These are phyloP conservation scores for Spodoptera frugiperda DNA, from an alignment of 1,140 invertebrate species.

Conservation along the genomic window DNA sequence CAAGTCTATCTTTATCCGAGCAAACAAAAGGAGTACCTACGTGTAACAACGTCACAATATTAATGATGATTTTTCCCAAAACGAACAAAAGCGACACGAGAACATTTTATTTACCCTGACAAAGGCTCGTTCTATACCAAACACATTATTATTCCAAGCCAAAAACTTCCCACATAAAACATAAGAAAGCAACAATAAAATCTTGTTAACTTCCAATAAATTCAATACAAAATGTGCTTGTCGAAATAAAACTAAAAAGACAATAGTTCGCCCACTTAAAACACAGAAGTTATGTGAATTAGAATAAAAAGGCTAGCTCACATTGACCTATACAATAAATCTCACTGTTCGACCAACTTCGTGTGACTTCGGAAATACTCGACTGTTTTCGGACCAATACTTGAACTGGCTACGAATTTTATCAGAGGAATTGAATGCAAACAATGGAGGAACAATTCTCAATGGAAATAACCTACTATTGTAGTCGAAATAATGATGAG, in stretches of 20 bases:
- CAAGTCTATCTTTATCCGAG: no score
- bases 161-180: background rate
- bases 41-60: background rate
- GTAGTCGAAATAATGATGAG: slow-evolving; percentile 36
- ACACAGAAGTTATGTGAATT: slow-evolving; percentile 38
- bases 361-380: background rate
- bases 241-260: slow-evolving; percentile 30
- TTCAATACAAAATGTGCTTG: slow-evolving; percentile 8
- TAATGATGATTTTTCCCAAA: background rate
- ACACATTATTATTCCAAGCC: background rate
- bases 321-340: slow-evolving; percentile 37
- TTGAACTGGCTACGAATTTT: slow-evolving; percentile 20
- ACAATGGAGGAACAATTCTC: slow-evolving; percentile 17
- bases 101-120: background rate
- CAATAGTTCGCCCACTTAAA: slow-evolving; percentile 31
- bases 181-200: slow-evolving; percentile 13
- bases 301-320: slow-evolving; percentile 29
- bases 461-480: slow-evolving; percentile 33
- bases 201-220: slow-evolving; percentile 16
- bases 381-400: background rate
- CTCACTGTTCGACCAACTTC: slow-evolving; percentile 1
- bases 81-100: background rate
- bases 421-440: slow-evolving; percentile 6
- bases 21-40: background rate
- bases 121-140: background rate